These are phyloP conservation scores for Agrotis puta DNA, from an alignment of 2,888 invertebrate genomes.

Conservation along the genomic window DNA sequence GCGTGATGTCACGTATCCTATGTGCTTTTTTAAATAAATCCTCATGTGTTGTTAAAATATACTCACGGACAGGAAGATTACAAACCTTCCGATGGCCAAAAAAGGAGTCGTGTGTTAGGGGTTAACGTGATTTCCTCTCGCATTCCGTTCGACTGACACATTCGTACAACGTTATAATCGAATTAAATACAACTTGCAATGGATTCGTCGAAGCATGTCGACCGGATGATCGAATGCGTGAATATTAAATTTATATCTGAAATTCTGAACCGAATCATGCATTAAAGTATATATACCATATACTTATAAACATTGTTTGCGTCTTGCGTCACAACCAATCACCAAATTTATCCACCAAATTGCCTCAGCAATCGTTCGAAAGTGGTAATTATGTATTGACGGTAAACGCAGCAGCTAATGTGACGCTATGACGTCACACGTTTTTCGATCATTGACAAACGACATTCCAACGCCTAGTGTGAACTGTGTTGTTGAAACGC, in stretches of 20 bases:
- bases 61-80: constrained; percentile 78
- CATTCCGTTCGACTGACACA: constrained; percentile 88
- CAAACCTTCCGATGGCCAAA: constrained; percentile 81
- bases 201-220: constrained; percentile 79
- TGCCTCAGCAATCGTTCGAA: constrained; percentile 75
- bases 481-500: constrained; percentile 85
- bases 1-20: constrained; percentile 73
- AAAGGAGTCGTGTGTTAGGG: constrained; percentile 85
- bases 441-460: constrained; percentile 90
- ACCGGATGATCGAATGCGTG: constrained; percentile 83
- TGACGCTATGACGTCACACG: constrained; percentile 85
- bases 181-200: constrained; percentile 84
- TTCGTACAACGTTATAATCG: constrained; percentile 80
- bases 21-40: constrained; percentile 66
- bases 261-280: constrained; percentile 74
- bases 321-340: constrained; percentile 80
- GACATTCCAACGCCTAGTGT: constrained; percentile 88
- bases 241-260: constrained; percentile 80
- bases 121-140: constrained; percentile 88
- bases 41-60: constrained; percentile 51
- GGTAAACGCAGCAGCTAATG: constrained; percentile 80
- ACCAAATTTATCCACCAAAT: constrained; percentile 78
- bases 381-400: constrained; percentile 79
- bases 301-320: constrained; percentile 77
- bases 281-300: constrained; percentile 75